These are phyloP conservation scores for Tenthredo mesomela DNA, from an alignment of 2,888 invertebrate genomes.

Conservation along the genomic window DNA sequence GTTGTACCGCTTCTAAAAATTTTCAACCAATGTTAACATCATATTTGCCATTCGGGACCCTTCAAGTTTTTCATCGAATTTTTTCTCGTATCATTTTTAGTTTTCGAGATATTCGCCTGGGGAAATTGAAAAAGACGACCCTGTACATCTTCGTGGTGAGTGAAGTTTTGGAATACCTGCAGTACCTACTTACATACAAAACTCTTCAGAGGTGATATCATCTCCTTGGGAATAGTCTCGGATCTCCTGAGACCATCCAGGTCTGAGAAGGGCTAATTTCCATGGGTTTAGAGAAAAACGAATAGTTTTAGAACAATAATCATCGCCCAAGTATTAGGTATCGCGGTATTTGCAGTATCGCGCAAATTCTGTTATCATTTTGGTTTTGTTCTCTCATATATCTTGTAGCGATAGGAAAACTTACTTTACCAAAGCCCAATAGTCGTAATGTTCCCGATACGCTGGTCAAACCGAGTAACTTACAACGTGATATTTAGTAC, in stretches of 20 bases:
- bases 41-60: neutral
- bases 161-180: neutral
- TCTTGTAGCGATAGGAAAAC: no score
- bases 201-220: neutral
- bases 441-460: neutral
- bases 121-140: neutral
- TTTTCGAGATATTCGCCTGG: neutral
- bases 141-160: neutral
- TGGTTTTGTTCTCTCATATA: no score
- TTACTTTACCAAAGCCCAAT: no score
- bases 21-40: neutral
- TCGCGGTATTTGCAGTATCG: neutral
- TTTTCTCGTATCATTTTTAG: neutral
- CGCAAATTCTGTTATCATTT: no score
- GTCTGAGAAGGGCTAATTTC: neutral
- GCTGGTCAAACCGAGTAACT: neutral
- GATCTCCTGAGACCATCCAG: slow-evolving; percentile 16
- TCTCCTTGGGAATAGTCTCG: neutral
- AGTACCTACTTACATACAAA: slow-evolving; percentile 28
- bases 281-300: neutral
- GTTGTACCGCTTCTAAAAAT: neutral
- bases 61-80: neutral
- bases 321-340: neutral
- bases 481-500: neutral
- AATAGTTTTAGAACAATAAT: neutral